A percentile compares a stretch with the other conserved stretches of the same genome.
These are phyloP conservation scores for Bos javanicus DNA, from an alignment of 2,113 vertebrate species.

Conservation along the genomic window DNA sequence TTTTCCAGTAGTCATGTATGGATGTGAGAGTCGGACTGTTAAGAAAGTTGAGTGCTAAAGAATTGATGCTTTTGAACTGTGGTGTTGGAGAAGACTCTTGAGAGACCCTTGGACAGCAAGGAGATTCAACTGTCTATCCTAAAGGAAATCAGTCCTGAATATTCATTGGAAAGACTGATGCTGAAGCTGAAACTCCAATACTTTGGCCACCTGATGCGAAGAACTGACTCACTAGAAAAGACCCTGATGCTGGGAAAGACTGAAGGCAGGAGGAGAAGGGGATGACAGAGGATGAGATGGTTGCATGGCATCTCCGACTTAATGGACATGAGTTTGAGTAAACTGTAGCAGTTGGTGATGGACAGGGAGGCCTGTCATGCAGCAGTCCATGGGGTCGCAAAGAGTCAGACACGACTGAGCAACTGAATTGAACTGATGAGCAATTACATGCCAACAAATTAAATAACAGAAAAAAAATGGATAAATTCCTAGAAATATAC, in stretches of 20 bases:
- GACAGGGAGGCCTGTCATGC: too few species aligned
- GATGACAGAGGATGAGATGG: not conserved
- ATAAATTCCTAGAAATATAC: not conserved
- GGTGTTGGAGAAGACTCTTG: not conserved
- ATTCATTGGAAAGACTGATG: not conserved
- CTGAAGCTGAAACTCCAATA: not conserved
- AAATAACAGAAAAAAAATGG: not conserved
- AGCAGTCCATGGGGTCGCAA: too few species aligned
- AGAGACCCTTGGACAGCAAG: not conserved
- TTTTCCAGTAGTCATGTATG: not conserved
- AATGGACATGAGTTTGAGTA: not conserved
- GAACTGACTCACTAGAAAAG: not conserved
- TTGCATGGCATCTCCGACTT: not conserved
- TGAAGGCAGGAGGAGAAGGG: not conserved
- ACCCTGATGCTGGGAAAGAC: not conserved
- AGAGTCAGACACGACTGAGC: too few species aligned
- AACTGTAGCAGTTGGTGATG: too few species aligned
- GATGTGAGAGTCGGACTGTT: not conserved
- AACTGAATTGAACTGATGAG: not conserved
- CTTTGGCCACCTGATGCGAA: not conserved
- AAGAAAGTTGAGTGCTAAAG: not conserved
- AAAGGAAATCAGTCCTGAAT: not conserved
- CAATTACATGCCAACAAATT: not conserved
- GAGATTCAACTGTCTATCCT: not conserved
- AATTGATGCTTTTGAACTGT: not conserved